A percentile compares a stretch with the other conserved stretches of the same genome.
Conservation (phyloP, 2,888 invertebrate species). For the Cinara cedri region DNA sequence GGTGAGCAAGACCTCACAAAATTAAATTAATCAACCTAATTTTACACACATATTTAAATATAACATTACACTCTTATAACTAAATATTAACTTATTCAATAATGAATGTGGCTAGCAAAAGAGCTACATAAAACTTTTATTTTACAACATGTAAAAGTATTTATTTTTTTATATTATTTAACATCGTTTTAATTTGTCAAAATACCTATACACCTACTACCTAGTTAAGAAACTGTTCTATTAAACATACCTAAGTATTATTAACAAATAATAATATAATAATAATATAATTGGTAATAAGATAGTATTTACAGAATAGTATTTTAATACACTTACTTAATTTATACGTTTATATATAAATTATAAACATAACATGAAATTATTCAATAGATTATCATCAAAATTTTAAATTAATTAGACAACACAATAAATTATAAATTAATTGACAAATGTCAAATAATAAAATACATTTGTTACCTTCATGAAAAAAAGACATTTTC, state of each 20-base stretch:
- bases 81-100: background rate
- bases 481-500: no score
- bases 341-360: no score
- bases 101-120: background rate
- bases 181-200: slow-evolving; percentile 7
- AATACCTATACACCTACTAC: background rate
- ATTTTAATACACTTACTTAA: no score
- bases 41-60: background rate
- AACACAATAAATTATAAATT: no score
- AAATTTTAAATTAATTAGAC: no score
- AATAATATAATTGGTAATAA: no score
- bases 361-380: no score
- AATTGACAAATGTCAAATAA: no score
- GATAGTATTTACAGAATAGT: no score
- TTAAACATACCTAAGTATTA: background rate
- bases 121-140: background rate
- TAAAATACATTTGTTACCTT: no score
- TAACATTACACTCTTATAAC: background rate
- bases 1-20: background rate
- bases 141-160: background rate
- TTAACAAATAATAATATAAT: no score
- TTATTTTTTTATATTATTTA: background rate
- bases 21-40: background rate
- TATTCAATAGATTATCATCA: no score
- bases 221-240: background rate